Evolutionary conservation across 2,797 vertebrate genomes (phyloP), one percentile per base, ranked within the genome.

Genomic region (Sparus aurata): DNA sequence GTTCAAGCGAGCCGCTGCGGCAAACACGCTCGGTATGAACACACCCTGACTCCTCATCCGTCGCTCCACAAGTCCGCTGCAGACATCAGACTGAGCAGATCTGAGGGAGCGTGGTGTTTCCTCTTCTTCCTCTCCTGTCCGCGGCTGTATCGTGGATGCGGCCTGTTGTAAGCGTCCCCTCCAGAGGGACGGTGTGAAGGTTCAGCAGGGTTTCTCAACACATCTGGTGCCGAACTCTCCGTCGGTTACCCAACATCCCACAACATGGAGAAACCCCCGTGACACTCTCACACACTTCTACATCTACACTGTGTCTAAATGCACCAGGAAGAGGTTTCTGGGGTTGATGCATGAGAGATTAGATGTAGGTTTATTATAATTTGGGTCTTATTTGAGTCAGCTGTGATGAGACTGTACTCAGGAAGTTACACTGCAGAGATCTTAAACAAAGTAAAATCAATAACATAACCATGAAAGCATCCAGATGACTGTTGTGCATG

Each of bases 161-260:
- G 66, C 43, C 68, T 79, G 30, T 79, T 70, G 86, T 53, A 73
- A 85, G n/a, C 0, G 46, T 17, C 58, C 38, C 46, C 79, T 86
- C 59, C 64, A 4, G 74, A 46, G 59, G 63, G 70, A 67, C 27
- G n/a, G 71, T 76, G 86, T 84, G 73, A 88, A 80, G 77, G 86
- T 84, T 90, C 84, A 84, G 22, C 53, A 22, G 66, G 17, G 67
- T 90, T 89, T 89, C 89, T 82, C 72, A 87, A 88, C 77, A 61
- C 59, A 79, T 86, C 57, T 79, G 70, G 83, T 69, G 46, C 60
- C 69, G 23, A 50, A 22, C 25, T 67, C 59, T 82, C 54, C 38
- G 55, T 67, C 63, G 20, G 69, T 91, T 89, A 64, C 80, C 65
- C 80, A 90, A 89, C 67, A 6, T 47, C 45, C 30, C 10, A 4